phyloP scores from a whole-genome alignment of 2,113 vertebrate genomes.

The Megaptera novaeangliae region DNA sequence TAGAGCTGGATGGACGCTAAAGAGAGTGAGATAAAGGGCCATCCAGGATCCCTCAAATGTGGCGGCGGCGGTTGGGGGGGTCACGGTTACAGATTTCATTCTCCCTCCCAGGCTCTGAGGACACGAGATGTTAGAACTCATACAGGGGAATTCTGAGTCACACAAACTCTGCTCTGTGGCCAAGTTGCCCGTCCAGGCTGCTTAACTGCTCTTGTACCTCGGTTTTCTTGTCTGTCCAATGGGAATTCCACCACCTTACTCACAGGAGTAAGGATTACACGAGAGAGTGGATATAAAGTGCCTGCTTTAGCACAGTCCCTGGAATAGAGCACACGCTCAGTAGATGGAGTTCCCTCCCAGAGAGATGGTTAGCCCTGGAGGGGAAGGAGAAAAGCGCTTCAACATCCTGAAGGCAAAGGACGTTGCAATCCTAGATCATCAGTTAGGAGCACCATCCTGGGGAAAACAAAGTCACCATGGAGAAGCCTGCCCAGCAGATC shows the following conservation, averaged over 20 bases:
- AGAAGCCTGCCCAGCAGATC: background rate
- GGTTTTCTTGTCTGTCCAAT: background rate
- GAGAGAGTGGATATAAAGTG: background rate
- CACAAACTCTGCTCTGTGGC: background rate
- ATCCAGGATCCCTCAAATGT: background rate
- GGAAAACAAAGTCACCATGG: conserved; percentile 26
- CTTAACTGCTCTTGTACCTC: background rate
- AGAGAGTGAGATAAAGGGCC: background rate
- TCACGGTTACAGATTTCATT: background rate
- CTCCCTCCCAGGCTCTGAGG: background rate
- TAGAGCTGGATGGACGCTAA: background rate
- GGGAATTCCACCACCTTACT: background rate
- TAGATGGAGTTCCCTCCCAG: background rate
- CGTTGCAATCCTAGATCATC: background rate
- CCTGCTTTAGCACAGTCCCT: background rate
- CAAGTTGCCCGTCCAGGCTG: background rate
- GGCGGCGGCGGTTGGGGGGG: background rate
- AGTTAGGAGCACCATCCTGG: background rate
- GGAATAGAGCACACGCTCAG: background rate
- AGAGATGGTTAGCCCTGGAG: background rate
- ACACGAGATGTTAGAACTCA: background rate
- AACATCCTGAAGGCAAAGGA: background rate
- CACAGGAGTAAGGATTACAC: background rate
- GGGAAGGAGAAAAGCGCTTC: conserved; percentile 1
- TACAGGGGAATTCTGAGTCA: background rate